phyloP scores from a whole-genome alignment of 2,888 invertebrate genomes.

The Scaptomyza tumidula region DNA sequence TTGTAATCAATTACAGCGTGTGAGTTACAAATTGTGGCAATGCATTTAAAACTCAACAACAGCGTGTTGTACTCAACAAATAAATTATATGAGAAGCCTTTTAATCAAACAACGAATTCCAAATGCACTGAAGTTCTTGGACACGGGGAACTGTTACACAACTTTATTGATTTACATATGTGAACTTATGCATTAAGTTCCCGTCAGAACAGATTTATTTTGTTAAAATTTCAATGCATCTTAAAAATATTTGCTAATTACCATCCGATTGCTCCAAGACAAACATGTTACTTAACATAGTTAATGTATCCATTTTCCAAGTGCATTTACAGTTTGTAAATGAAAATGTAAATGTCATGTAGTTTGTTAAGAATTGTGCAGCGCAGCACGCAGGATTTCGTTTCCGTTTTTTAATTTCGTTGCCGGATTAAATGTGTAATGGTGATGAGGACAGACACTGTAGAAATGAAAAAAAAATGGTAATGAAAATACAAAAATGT shows the following conservation, averaged over 20 bases:
- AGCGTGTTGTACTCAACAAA: slow-evolving; percentile 4
- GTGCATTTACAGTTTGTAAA: slow-evolving; percentile 8
- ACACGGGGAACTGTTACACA: no score
- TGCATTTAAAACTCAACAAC: slow-evolving; percentile 45
- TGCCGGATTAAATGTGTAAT: slow-evolving; percentile 31
- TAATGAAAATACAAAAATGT: background rate
- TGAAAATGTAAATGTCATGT: slow-evolving; percentile 50
- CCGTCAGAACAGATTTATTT: no score
- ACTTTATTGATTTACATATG: no score
- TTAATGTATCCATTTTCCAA: background rate
- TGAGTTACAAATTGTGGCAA: slow-evolving; percentile 43
- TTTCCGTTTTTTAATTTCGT: slow-evolving; percentile 39
- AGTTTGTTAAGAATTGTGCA: slow-evolving; percentile 17
- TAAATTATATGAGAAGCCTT: slow-evolving; percentile 2
- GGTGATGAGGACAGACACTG: slow-evolving; percentile 3
- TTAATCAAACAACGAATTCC: background rate
- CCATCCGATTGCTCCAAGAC: no score
- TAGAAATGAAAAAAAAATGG: background rate
- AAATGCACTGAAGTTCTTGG: slow-evolving; percentile 16
- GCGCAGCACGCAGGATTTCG: slow-evolving; percentile 8
- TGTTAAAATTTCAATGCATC: no score
- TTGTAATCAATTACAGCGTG: slow-evolving; percentile 2
- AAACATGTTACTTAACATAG: background rate
- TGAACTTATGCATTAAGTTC: no score
- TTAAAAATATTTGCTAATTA: no score